Percentiles rank a stretch among this genome's conserved stretches.
These are phyloP conservation scores for Bradysia coprophila DNA, from an alignment of 1,140 invertebrate genomes.

Conservation along the genomic window DNA sequence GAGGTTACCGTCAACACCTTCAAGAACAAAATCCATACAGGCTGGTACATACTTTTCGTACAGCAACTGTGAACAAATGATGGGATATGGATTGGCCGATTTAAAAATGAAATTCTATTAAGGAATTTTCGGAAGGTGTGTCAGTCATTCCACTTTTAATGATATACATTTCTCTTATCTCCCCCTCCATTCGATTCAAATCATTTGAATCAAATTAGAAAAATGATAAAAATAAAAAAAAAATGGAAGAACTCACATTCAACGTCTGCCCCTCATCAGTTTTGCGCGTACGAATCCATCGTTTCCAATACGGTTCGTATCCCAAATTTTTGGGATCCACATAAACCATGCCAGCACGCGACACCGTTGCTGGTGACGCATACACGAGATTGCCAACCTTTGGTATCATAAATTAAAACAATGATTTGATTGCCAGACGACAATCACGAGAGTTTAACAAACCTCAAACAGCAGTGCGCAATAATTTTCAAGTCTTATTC, in stretches of 20 bases:
- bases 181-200: too few relatives aligned
- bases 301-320: constrained; percentile 66
- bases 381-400: constrained; percentile 71
- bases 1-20: constrained; percentile 52
- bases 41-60: constrained; percentile 55
- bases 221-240: too few relatives aligned
- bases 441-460: neutral
- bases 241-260: too few relatives aligned
- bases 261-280: constrained; percentile 8
- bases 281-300: constrained; percentile 35
- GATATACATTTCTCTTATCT: too few relatives aligned
- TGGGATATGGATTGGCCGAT: neutral
- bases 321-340: constrained; percentile 82
- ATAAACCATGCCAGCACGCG: constrained; percentile 82
- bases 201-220: too few relatives aligned
- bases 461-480: constrained; percentile 80
- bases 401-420: too few relatives aligned
- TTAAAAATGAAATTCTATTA: too few relatives aligned
- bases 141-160: too few relatives aligned
- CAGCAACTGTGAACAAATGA: constrained; percentile 21
- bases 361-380: constrained; percentile 81
- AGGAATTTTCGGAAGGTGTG: too few relatives aligned
- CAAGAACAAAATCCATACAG: constrained; percentile 52
- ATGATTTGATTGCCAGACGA: neutral
- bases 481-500: constrained; percentile 60